Percentiles rank a stretch among this genome's conserved stretches.
Evolutionary conservation across 1,140 invertebrate species (phyloP).

Genomic region (Heliconius hewitsoni): DNA sequence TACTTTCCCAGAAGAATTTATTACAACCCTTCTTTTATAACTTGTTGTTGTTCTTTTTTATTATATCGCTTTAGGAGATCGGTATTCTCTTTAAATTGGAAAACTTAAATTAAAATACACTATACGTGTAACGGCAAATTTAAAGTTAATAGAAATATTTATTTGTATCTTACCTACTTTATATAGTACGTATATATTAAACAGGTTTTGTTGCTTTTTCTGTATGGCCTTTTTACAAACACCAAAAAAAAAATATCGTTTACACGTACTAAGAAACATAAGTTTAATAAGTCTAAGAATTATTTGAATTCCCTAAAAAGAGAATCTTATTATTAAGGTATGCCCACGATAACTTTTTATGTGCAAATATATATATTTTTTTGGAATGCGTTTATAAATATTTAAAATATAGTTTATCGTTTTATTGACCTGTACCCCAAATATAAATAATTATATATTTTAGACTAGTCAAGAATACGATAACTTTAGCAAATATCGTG

Average conservation of each 20-base stretch:
- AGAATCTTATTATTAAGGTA: no score
- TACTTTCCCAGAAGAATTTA: conserved; percentile 72
- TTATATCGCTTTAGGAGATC: conserved; percentile 30
- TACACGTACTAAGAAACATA: no score
- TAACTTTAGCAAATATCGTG: conserved; percentile 15
- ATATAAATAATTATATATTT: conserved; percentile 28
- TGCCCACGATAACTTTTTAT: no score
- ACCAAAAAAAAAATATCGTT: no score
- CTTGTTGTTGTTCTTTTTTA: conserved; percentile 39
- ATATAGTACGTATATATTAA: not conserved
- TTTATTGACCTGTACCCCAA: conserved; percentile 23
- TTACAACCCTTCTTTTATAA: conserved; percentile 61
- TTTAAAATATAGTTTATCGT: conserved; percentile 24
- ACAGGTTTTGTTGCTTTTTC: not conserved
- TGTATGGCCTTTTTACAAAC: not conserved
- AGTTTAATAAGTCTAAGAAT: no score
- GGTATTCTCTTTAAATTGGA: conserved; percentile 31
- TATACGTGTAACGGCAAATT: not conserved
- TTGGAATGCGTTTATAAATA: not conserved
- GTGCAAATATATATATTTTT: not conserved
- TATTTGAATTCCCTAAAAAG: no score
- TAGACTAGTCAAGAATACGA: conserved; percentile 27
- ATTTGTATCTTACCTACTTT: not conserved
- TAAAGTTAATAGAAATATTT: not conserved
- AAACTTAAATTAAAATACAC: not conserved